Base-by-base conservation (phyloP, 2,888 invertebrate species). In the Phasia obesa region DNA sequence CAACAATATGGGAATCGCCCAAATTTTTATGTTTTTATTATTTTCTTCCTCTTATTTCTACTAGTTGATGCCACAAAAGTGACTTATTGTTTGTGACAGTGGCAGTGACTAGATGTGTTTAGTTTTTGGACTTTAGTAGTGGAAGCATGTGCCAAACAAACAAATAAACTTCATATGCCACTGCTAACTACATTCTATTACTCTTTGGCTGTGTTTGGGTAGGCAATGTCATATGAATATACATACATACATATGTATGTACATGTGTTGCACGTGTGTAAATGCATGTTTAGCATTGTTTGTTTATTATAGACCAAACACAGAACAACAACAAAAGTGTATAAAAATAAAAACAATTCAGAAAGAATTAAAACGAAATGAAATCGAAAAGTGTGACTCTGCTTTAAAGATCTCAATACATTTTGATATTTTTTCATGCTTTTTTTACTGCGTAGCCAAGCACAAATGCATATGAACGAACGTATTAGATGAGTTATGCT, bases 41-140 rank as follows among this genome's bases (percentile, higher is more conserved):
- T 77, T 47, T 67, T 67, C 27, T 53, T 73, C 15, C 13, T 60
- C 65, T 19, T 62, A 55, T 15, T 60, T 57, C 62, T 53, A 64
- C 62, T 35, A 53, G 70, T 81, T 70, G 81, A 76, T 76, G 76
- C 71, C 70, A 70, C 71, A 76, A 49, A 76, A 60, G 71, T 81
- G 76, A 81, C 81, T 81, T 81, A 81, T 81, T 71, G 76, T 53
- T 81, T 81, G 71, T 81, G 81, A 76, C 81, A 81, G 69, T 81
- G 76, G 81, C 76, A 81, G 81, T 81, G 81, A 81, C 76, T 81
- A 71, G 79, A 80, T 80, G 67, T 76, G 71, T 76, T 81, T 71
- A 71, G 64, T 67, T 67, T 73, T 81, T 70, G 65, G 49, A 71
- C 53, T 60, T 65, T 11, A 42, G 60, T 5, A 55, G 27, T 78